A percentile compares a stretch with the other conserved stretches of the same genome.
phyloP scores from a whole-genome alignment of 2,113 vertebrate species.

The Bagarius yarrelli region DNA sequence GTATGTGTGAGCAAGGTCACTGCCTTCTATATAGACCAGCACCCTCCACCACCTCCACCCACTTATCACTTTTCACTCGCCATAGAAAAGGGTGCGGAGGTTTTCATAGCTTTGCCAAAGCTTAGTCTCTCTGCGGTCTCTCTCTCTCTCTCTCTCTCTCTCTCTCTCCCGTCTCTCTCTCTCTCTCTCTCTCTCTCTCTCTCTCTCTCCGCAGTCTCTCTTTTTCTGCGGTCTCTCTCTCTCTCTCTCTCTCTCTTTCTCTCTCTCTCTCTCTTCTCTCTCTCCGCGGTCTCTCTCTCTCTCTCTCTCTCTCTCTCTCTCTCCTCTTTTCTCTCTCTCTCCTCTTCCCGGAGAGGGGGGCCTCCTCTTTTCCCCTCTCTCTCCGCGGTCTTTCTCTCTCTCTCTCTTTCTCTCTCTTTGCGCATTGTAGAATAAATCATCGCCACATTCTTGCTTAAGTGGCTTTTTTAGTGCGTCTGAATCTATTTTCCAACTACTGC shows the following conservation, averaged over 20 bases:
- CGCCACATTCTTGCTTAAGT: slow-evolving; percentile 87
- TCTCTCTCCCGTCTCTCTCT: too few species aligned
- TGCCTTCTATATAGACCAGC: slow-evolving; percentile 2
- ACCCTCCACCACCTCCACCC: slow-evolving; percentile 28
- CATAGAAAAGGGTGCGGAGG: slow-evolving; percentile 63
- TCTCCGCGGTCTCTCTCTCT: too few species aligned
- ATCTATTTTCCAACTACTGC: slow-evolving; percentile 79
- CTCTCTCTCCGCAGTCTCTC: too few species aligned
- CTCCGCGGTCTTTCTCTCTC: slow-evolving; percentile 1
- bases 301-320: too few species aligned
- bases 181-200: too few species aligned
- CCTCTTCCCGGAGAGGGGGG: too few species aligned
- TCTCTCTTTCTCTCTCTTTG: slow-evolving; percentile 66
- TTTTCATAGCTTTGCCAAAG: slow-evolving; percentile 72
- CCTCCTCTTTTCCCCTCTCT: too few species aligned
- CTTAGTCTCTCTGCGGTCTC: slow-evolving; percentile 61
- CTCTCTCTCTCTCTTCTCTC: too few species aligned
- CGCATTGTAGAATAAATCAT: slow-evolving; percentile 85
- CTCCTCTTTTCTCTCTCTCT: too few species aligned
- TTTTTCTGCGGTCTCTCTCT: too few species aligned
- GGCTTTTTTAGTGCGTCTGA: slow-evolving; percentile 81
- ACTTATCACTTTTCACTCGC: slow-evolving; percentile 53
- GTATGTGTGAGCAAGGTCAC: slow-evolving; percentile 31
- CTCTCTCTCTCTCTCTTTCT: too few species aligned
- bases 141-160: too few species aligned